Evolutionary conservation across 2,888 invertebrate genomes (phyloP).

Genomic region (Liopterus haemorrhoidalis): DNA sequence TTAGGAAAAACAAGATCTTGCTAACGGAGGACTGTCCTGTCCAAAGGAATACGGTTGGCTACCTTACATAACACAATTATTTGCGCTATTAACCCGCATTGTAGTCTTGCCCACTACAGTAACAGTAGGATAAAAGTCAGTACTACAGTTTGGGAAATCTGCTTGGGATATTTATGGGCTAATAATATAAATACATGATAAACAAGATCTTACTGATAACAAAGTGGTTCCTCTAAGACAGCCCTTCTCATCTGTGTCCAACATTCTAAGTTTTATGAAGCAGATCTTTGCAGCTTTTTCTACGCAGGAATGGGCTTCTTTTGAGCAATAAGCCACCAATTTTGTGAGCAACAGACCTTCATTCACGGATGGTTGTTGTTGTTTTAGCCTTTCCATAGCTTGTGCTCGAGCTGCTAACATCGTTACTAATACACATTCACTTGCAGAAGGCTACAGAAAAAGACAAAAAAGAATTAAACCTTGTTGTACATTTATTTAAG

Average conservation of each 20-base stretch:
- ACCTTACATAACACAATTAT: constrained; percentile 1
- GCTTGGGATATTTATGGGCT: too few species aligned
- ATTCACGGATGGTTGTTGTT: constrained; percentile 77
- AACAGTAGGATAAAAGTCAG: neutral
- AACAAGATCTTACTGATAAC: constrained; percentile 65
- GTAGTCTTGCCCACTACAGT: too few species aligned
- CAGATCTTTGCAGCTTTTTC: constrained; percentile 93
- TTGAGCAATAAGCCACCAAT: constrained; percentile 87
- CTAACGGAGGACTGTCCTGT: too few species aligned
- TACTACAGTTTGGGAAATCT: too few species aligned
- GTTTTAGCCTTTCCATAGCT: constrained; percentile 76
- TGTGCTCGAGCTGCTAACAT: constrained; percentile 89
- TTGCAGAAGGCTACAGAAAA: constrained; percentile 77
- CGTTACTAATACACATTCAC: constrained; percentile 87
- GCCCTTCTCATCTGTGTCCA: constrained; percentile 80
- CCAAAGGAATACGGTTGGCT: too few species aligned
- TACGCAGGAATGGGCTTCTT: constrained; percentile 86
- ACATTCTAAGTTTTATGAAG: constrained; percentile 81
- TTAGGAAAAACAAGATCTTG: too few species aligned
- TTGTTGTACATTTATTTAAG: constrained; percentile 5
- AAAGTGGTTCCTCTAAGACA: constrained; percentile 74
- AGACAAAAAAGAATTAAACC: constrained; percentile 2
- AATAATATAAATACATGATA: neutral
- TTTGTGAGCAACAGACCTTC: constrained; percentile 86
- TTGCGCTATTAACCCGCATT: too few species aligned